These are phyloP conservation scores for Drosophila suboccidentalis DNA, from an alignment of 2,888 invertebrate species.

Conservation along the genomic window DNA sequence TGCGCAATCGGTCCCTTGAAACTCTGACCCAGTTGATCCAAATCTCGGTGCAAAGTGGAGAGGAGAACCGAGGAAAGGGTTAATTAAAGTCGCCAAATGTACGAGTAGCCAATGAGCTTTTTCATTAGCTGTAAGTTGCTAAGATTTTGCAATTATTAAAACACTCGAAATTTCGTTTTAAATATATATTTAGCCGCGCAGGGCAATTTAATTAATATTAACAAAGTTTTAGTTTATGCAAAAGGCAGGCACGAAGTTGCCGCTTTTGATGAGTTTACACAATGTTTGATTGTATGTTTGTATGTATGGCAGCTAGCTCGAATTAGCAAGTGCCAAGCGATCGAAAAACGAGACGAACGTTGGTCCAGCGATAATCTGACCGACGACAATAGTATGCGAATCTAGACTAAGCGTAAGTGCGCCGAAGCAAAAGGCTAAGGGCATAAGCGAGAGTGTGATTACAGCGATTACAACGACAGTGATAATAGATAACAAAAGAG, in stretches of 20 bases:
- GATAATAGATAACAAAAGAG: too few species aligned
- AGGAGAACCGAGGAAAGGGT: neutral
- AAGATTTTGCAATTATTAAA: too few species aligned
- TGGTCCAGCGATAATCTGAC: neutral
- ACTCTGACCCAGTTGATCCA: conserved; percentile 51
- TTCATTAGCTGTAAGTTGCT: neutral
- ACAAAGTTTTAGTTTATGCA: neutral
- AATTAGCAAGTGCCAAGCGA: neutral
- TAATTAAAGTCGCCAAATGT: conserved; percentile 41
- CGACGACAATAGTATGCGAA: neutral
- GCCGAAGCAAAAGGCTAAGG: too few species aligned
- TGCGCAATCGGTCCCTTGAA: conserved; percentile 26
- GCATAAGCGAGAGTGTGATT: too few species aligned
- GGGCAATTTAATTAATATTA: too few species aligned
- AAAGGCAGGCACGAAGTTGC: too few species aligned
- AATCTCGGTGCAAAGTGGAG: conserved; percentile 15
- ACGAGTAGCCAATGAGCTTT: neutral
- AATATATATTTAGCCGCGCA: too few species aligned
- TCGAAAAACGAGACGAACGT: neutral
- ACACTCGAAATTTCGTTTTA: too few species aligned
- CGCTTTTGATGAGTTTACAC: too few species aligned
- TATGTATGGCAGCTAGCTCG: neutral
- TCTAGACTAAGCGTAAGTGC: neutral
- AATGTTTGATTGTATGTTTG: too few species aligned
- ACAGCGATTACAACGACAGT: too few species aligned